Conservation (phyloP, 1,140 invertebrate genomes). For the Drosophila arawakana region DNA sequence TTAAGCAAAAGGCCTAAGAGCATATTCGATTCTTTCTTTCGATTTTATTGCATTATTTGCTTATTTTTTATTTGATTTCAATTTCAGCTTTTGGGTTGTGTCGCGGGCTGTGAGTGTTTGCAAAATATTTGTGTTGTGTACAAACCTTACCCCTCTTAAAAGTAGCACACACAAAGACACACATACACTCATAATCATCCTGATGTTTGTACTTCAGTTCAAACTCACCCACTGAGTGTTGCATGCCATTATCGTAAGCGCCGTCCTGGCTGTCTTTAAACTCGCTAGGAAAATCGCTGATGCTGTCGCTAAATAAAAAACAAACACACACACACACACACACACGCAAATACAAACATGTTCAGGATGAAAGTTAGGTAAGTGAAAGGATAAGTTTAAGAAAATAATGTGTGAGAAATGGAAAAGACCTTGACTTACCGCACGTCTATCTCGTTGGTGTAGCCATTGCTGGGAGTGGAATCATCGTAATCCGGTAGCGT, state of each 20-base stretch:
- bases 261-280: constrained; percentile 84
- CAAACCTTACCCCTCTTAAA: neutral
- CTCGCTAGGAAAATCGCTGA: constrained; percentile 86
- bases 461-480: constrained; percentile 90
- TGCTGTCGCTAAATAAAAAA: constrained; percentile 84
- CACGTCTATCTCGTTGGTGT: constrained; percentile 91
- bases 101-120: constrained; percentile 49
- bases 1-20: constrained; percentile 17
- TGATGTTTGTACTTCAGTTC: constrained; percentile 9
- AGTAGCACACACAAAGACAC: neutral
- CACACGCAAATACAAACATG: neutral
- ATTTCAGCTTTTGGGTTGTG: constrained; percentile 52
- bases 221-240: constrained; percentile 86
- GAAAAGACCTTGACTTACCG: constrained; percentile 86
- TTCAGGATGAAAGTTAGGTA: constrained; percentile 10
- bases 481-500: constrained; percentile 92
- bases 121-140: constrained; percentile 71
- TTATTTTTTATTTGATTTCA: constrained; percentile 66
- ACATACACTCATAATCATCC: constrained; percentile 2
- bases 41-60: constrained; percentile 78
- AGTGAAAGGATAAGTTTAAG: constrained; percentile 34
- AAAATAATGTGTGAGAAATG: constrained; percentile 1
- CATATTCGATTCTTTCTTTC: constrained; percentile 41
- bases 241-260: constrained; percentile 85
- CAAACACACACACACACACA: constrained; percentile 1